Conservation (phyloP, 1,140 invertebrate species). For the Ceratosolen fusciceps region DNA sequence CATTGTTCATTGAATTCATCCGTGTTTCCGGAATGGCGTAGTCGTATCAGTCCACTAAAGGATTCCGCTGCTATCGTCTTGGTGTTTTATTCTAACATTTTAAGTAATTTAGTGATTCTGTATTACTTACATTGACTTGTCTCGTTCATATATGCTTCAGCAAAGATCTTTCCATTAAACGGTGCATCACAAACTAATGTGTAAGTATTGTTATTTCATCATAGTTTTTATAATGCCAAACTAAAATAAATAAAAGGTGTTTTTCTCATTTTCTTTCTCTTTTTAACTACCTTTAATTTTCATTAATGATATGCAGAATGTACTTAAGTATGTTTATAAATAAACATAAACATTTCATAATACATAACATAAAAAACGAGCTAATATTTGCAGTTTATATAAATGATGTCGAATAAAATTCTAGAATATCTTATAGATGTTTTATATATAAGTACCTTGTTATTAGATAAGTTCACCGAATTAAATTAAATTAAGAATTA, state of each 20-base stretch:
- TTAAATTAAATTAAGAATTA: neutral
- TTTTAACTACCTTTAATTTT: slow-evolving; percentile 4
- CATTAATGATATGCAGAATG: neutral
- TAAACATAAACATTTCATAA: neutral
- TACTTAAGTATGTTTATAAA: slow-evolving; percentile 7
- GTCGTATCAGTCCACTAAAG: slow-evolving; percentile 16
- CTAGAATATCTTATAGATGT: neutral
- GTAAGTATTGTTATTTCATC: slow-evolving; percentile 20
- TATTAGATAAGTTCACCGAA: neutral
- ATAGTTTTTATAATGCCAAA: neutral
- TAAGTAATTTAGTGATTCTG: neutral
- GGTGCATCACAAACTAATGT: neutral
- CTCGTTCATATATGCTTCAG: neutral
- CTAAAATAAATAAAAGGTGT: neutral
- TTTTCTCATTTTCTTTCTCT: neutral
- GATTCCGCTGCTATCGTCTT: neutral
- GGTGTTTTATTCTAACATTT: slow-evolving; percentile 20
- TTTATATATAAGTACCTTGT: neutral
- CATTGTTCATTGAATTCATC: slow-evolving; percentile 9
- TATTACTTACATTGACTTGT: neutral
- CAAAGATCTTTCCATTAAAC: neutral
- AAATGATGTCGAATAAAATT: neutral
- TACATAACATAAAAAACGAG: neutral
- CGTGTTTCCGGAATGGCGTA: slow-evolving; percentile 26
- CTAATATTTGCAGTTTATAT: neutral